Conservation (phyloP, 2,888 invertebrate species). For the Trichogramma evanescens region DNA sequence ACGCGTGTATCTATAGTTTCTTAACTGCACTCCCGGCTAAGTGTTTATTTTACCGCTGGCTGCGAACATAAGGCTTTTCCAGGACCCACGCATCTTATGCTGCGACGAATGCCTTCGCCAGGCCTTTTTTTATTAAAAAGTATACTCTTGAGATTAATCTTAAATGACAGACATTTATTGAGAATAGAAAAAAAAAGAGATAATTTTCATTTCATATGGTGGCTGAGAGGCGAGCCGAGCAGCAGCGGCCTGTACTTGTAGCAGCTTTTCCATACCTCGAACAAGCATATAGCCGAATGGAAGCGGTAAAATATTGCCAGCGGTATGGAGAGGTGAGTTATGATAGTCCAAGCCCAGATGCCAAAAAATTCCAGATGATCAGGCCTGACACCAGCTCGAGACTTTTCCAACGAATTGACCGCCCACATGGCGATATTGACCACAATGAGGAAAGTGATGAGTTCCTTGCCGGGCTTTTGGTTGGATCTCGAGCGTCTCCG, state of each 20-base stretch:
- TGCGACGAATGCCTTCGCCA: too few species aligned
- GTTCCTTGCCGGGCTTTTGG: slow-evolving; percentile 75
- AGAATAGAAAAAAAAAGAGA: too few species aligned
- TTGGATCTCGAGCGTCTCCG: slow-evolving; percentile 66
- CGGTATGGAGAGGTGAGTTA: slow-evolving; percentile 83
- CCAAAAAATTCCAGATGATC: slow-evolving; percentile 78
- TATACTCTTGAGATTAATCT: too few species aligned
- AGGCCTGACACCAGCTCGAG: slow-evolving; percentile 74
- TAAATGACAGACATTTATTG: too few species aligned
- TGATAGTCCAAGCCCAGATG: slow-evolving; percentile 85
- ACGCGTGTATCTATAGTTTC: too few species aligned
- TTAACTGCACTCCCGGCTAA: too few species aligned
- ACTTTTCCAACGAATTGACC: slow-evolving; percentile 77
- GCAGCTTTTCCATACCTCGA: slow-evolving; percentile 86
- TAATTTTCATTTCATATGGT: too few species aligned
- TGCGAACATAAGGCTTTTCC: too few species aligned
- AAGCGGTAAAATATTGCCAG: slow-evolving; percentile 84
- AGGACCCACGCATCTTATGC: too few species aligned
- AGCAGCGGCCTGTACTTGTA: slow-evolving; percentile 62
- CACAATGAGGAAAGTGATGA: slow-evolving; percentile 76
- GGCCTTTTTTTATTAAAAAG: too few species aligned
- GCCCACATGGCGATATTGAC: slow-evolving; percentile 82
- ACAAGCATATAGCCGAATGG: slow-evolving; percentile 85
- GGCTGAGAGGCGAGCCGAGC: too few species aligned
- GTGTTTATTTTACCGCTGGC: too few species aligned